Evolutionary conservation across 2,888 invertebrate genomes (phyloP), one percentile per base, ranked within the genome.

Genomic region (Volucella zonaria): DNA sequence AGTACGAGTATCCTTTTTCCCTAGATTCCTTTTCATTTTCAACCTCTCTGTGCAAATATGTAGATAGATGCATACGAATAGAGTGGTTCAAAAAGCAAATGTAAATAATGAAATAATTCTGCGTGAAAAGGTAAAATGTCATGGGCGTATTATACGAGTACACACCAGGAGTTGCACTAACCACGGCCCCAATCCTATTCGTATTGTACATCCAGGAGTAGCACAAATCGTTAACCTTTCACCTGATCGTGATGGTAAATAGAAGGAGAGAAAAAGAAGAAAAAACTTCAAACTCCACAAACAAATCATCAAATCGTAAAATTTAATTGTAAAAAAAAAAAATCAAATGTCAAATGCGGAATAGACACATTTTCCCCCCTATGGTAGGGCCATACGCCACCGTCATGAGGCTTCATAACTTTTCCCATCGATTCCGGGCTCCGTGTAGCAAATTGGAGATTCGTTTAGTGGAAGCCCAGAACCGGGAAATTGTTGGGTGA

Each of bases 301-400:
- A 14, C 45, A 43, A 47, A 4, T 15, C 9, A 14, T 4, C 15
- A 6, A 45, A 38, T 23, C 23, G 23, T 11, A 54, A 73, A 43
- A 67, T 56, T 56, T 67, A 73, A 73, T 82, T 82, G 67, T 78
- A 61, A 62, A 51, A 23, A 23, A 23, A 23, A 23, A 2, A 23
- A 74, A 64, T 54, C 52, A 83, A 82, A 74, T 83, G 82, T 79
- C 82, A 83, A 83, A 66, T 42, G 45, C 11, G 3, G 11, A n/a
- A n/a, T 68, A 68, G 62, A 64, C 75, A 31, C 6, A 62, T 58
- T 75, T 62, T 11, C 43, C 18, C n/a, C 12, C n/a, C n/a, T n/a
- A 10, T 23, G 61, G 14, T 51, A 45, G 9, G 47, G 1, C 56
- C 15, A 11, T 15, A n/a, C 15, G 11, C 12, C 52, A n/a, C 15